These are phyloP conservation scores for Pristionchus mayeri DNA, from an alignment of 2,888 invertebrate genomes.

Conservation along the genomic window DNA sequence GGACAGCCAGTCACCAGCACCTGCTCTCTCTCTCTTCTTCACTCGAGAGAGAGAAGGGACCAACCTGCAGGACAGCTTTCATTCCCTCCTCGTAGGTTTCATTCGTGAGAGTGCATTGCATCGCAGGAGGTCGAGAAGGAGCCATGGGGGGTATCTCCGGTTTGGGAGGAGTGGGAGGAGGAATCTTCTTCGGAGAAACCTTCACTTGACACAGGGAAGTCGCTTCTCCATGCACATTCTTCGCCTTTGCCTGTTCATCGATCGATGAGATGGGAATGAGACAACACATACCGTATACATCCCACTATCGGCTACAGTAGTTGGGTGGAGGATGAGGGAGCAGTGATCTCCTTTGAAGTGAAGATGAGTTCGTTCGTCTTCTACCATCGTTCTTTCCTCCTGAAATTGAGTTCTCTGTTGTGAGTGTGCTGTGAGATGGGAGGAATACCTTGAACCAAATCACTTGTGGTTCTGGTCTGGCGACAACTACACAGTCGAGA, in stretches of 20 bases:
- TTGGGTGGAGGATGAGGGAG: conserved; percentile 81
- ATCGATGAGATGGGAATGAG: not conserved
- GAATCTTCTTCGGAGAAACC: conserved; percentile 55
- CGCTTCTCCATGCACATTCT: conserved; percentile 80
- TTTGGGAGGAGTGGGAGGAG: conserved; percentile 54
- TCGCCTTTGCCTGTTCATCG: conserved; percentile 79
- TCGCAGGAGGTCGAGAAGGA: conserved; percentile 58
- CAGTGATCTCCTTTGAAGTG: conserved; percentile 83
- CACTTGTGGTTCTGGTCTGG: conserved; percentile 79
- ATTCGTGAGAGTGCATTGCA: conserved; percentile 71
- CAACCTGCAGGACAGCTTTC: conserved; percentile 64
- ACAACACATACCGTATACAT: conserved; percentile 65
- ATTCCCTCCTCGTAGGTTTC: conserved; percentile 69
- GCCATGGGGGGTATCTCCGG: conserved; percentile 48
- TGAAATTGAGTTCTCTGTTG: conserved; percentile 77
- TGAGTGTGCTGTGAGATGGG: too few species aligned
- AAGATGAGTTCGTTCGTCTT: conserved; percentile 87
- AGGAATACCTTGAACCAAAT: conserved; percentile 52
- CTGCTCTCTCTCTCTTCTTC: conserved; percentile 51
- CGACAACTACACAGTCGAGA: conserved; percentile 78
- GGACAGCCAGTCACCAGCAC: conserved; percentile 70
- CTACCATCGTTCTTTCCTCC: conserved; percentile 87
- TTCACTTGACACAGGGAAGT: conserved; percentile 72
- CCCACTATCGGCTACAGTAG: conserved; percentile 61
- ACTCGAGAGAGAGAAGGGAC: not conserved